These are phyloP conservation scores for Balaenoptera acutorostrata DNA, from an alignment of 2,113 vertebrate species.

Conservation along the genomic window DNA sequence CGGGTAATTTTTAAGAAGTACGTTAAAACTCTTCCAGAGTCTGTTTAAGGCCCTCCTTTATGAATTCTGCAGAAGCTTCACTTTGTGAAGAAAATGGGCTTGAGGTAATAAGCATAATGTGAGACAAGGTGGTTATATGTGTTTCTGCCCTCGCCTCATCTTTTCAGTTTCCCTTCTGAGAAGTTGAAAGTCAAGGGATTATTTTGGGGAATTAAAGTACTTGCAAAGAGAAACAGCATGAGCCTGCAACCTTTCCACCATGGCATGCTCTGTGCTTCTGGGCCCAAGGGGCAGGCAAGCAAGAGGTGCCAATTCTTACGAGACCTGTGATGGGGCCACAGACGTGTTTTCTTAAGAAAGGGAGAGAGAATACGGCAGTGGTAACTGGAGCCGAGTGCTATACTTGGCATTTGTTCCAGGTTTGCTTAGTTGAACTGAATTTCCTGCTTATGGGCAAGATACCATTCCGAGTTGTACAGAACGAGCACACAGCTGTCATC, in stretches of 20 bases:
- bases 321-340: background rate
- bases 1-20: conserved; percentile 56
- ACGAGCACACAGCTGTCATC: conserved; percentile 12
- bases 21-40: conserved; percentile 39
- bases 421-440: conserved; percentile 46
- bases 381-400: background rate
- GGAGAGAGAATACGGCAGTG: background rate
- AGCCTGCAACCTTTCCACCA: background rate
- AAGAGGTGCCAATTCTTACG: background rate
- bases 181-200: background rate
- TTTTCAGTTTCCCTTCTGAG: background rate
- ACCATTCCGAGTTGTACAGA: conserved; percentile 24
- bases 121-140: background rate
- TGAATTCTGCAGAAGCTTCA: conserved; percentile 28
- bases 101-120: background rate
- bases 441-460: conserved; percentile 22
- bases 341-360: background rate
- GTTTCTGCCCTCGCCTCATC: background rate
- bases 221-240: background rate
- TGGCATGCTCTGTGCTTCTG: background rate
- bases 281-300: background rate
- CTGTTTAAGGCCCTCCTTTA: background rate
- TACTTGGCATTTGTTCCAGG: conserved; percentile 21
- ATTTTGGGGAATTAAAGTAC: conserved; percentile 17
- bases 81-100: conserved; percentile 17